Conservation (phyloP, 2,797 vertebrate species). For the Silurus lanzhouensis region DNA sequence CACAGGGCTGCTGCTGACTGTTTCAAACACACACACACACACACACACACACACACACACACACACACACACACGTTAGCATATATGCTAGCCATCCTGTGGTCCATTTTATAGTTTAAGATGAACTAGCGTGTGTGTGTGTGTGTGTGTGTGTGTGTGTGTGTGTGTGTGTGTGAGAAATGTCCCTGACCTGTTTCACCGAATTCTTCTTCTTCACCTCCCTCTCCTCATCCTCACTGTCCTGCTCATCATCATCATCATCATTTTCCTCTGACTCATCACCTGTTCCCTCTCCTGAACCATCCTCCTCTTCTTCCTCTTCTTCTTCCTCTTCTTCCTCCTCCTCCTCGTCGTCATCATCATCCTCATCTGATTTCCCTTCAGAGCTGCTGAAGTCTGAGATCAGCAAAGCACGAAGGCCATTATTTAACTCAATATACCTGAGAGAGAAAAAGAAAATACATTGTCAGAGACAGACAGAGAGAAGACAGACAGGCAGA, state of each 20-base stretch:
- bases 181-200: conserved; percentile 84
- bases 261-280: conserved; percentile 79
- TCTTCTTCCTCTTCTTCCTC: conserved; percentile 67
- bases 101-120: not conserved
- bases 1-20: conserved; percentile 95
- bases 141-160: not conserved
- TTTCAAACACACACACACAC: conserved; percentile 20
- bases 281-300: conserved; percentile 80
- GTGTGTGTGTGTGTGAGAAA: no score
- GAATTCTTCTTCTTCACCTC: conserved; percentile 79
- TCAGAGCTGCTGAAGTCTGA: conserved; percentile 85
- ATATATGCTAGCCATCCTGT: not conserved
- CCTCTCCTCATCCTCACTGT: conserved; percentile 76
- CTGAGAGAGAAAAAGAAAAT: conserved; percentile 65
- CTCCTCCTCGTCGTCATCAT: conserved; percentile 64
- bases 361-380: conserved; percentile 69
- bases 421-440: conserved; percentile 86
- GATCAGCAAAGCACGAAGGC: conserved; percentile 88
- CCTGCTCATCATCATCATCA: conserved; percentile 56
- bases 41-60: not conserved
- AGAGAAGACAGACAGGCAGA: not conserved
- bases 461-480: not conserved
- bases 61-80: no score
- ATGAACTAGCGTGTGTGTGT: not conserved
- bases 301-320: conserved; percentile 70